These are phyloP conservation scores for Erannis defoliaria DNA, from an alignment of 2,888 invertebrate genomes.

Conservation along the genomic window DNA sequence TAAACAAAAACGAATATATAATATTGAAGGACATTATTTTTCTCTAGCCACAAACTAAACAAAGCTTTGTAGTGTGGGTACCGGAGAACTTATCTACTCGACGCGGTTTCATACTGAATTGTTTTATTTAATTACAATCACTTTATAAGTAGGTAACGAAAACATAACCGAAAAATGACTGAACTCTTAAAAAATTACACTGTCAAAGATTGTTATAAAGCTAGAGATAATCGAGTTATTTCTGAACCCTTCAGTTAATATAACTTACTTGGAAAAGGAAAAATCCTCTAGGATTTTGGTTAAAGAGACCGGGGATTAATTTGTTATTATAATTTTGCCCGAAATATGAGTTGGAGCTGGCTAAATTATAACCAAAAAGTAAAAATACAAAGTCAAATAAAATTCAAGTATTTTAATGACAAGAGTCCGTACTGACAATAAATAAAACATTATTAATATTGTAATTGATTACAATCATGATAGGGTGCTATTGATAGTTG, in stretches of 20 bases:
- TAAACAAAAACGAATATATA: no score
- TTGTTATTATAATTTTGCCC: constrained; percentile 41
- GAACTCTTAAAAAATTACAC: constrained; percentile 61
- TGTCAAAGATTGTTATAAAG: constrained; percentile 60
- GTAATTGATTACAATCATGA: no score
- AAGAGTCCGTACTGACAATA: background rate
- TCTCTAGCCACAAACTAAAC: no score
- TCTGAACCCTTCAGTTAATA: constrained; percentile 57
- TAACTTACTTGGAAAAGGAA: constrained; percentile 38
- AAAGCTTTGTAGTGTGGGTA: no score
- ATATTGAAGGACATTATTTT: no score
- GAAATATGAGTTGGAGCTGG: constrained; percentile 35
- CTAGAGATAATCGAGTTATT: constrained; percentile 60
- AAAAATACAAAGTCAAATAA: constrained; percentile 29
- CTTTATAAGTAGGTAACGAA: no score
- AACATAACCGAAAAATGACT: constrained; percentile 56
- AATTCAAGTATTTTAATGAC: constrained; percentile 23
- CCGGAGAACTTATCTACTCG: no score
- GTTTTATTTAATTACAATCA: no score
- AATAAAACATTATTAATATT: background rate
- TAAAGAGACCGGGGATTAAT: constrained; percentile 37
- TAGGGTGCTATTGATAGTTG: no score
- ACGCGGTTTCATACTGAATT: no score
- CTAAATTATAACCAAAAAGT: constrained; percentile 16
- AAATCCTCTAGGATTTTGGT: constrained; percentile 39